Evolutionary conservation across 2,888 invertebrate species (phyloP), one percentile per base, ranked within the genome.

Genomic region (Chrysolina americana): DNA sequence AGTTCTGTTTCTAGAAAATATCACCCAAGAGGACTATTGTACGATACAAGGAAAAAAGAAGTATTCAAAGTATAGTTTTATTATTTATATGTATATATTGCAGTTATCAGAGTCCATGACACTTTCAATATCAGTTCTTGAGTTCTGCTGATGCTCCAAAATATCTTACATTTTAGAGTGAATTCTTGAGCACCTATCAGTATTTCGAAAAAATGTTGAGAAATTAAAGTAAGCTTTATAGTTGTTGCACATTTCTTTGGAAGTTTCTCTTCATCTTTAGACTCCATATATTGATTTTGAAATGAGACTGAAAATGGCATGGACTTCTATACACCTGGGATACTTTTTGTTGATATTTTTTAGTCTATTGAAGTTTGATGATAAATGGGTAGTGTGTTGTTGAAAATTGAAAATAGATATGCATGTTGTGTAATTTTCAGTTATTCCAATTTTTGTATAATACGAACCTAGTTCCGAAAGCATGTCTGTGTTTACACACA

Each of bases 331-430:
- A 50, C 8, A n/a, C 10, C 17, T 19, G 50, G 9, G 36, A 28
- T 59, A 59, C 28, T 36, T 59, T 59, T 59, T n/a, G 59, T 59
- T 59, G 59, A 28, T 59, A 59, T 59, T 59, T 59, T 48, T 59
- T 59, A 59, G 59, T 36, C 59, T 59, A 59, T 59, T 59, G 59
- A 59, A 59, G 59, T 59, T 59, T 59, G 59, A 36, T 59, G 28
- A 28, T 59, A 59, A 36, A 59, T 59, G 28, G 59, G 17, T 59
- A 59, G 8, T 59, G 23, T 28, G 13, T 28, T 36, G 59, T 59
- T 59, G 28, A 59, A 59, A 36, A 36, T 59, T 59, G 28, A 59
- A 36, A n/a, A 36, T 28, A 28, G 36, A 59, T 36, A n/a, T 59
- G 59, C 59, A 59, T 59, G 36, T 15, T 28, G 15, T 59, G 28